Percentiles rank a stretch among this genome's conserved stretches.
Conservation (phyloP, 2,888 invertebrate species). For the Proisotoma minuta region DNA sequence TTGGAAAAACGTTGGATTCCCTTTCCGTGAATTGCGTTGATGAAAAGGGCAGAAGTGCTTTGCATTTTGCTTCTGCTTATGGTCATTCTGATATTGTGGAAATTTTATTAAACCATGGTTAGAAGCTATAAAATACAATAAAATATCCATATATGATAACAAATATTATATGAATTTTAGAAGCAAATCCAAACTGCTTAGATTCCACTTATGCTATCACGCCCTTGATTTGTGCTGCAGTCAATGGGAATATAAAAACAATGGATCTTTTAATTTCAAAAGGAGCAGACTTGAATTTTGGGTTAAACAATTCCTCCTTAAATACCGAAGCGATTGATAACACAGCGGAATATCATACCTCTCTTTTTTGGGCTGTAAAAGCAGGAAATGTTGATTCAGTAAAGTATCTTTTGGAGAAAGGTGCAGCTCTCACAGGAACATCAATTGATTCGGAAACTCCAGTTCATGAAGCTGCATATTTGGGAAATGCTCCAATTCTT, state of each 20-base stretch:
- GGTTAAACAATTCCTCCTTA: background rate
- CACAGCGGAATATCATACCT: background rate
- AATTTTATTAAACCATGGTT: background rate
- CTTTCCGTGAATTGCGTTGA: background rate
- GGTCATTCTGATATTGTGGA: background rate
- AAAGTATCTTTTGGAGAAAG: background rate
- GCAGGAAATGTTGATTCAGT: background rate
- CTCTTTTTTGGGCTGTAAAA: slow-evolving; percentile 5
- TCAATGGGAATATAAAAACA: slow-evolving; percentile 1
- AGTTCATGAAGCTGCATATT: slow-evolving; percentile 63
- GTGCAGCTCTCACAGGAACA: slow-evolving; percentile 52
- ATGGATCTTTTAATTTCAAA: background rate
- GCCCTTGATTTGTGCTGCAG: background rate
- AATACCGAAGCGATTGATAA: background rate
- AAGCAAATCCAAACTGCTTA: slow-evolving; percentile 1
- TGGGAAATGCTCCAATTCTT: slow-evolving; percentile 1
- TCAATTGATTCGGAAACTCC: slow-evolving; percentile 61
- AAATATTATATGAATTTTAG: background rate
- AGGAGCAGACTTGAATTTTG: background rate
- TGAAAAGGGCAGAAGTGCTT: background rate
- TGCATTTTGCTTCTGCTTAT: slow-evolving; percentile 8
- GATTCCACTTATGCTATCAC: background rate
- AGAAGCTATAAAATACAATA: background rate
- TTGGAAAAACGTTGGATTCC: background rate
- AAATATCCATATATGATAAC: background rate